Base-by-base conservation (phyloP, 2,888 invertebrate genomes). In the Pyrrhia umbra region DNA sequence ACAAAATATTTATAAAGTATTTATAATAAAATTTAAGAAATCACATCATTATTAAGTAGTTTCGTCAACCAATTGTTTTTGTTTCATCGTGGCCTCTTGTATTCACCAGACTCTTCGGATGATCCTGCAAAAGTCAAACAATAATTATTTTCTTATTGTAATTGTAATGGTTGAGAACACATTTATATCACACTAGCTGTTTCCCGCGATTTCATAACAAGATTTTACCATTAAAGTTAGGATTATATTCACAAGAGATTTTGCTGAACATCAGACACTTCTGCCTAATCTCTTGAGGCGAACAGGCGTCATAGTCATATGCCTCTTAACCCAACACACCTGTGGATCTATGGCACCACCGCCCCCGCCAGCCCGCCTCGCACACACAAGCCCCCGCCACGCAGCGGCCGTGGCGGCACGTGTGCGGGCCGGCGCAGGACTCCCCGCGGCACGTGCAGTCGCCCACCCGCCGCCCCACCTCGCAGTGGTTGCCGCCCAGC, bases 401-500 rank as follows among this genome's bases (percentile, higher is more conserved):
- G 85, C 98, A 98, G 65, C 95, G 95, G 52, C 98, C 98, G 90
- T 98, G 97, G 77, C 96, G 96, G 83, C 98, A 98, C 42, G 96
- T 96, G 82, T 96, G 95, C 73, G 96, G 96, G 88, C 98, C 98
- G 57, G 95, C 95, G 82, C 97, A 96, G 80, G 95, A 96, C 59
- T 96, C 95, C 85, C 98, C 98, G 58, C 95, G 95, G 47, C 98
- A 95, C 76, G 96, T 96, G 89, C 98, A 98, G 63, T 96, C 96
- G 39, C 97, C 97, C 72, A 97, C 95, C 75, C 97, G 96, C 77
- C 97, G 95, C 47, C 97, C 98, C 84, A 98, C 97, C 95, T 99
- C 98, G 90, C 99, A 99, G 92, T 98, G 98, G 92, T 98, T 96
- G 10, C 99, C 99, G 73, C 96, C 96, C 80, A 97, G 97, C 6